phyloP scores from a whole-genome alignment of 2,797 vertebrate genomes.

The Epinephelus awoara region DNA sequence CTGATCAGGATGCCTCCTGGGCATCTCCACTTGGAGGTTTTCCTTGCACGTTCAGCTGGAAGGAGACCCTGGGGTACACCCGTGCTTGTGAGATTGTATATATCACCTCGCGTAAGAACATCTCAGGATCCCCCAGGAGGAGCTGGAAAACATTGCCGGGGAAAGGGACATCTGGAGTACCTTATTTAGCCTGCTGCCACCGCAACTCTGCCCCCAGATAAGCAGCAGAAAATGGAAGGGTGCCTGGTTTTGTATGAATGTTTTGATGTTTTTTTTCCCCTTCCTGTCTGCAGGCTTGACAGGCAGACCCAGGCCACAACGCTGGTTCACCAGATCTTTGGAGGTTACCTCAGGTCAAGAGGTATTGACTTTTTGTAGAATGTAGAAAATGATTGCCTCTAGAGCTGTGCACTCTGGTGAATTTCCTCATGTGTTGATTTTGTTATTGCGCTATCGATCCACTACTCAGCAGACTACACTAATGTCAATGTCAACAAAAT shows the following conservation, averaged over 20 bases:
- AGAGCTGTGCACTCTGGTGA: constrained; percentile 1
- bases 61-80: background rate
- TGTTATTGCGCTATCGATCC: background rate
- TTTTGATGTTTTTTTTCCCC: background rate
- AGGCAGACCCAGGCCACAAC: constrained; percentile 96
- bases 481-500: constrained; percentile 10
- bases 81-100: background rate
- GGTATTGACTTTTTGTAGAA: constrained; percentile 81
- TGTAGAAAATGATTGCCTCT: background rate
- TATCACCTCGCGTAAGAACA: background rate
- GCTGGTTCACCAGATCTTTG: constrained; percentile 96
- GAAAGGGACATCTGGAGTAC: background rate
- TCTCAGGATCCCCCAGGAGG: background rate
- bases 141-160: background rate
- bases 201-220: no score
- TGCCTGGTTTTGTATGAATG: background rate
- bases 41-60: background rate
- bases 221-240: background rate
- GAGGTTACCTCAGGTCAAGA: constrained; percentile 95
- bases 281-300: constrained; percentile 87
- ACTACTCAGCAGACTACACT: background rate
- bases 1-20: background rate
- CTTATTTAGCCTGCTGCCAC: background rate
- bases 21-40: background rate
- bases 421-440: constrained; percentile 1